phyloP scores from a whole-genome alignment of 2,888 invertebrate genomes.

The Drosophila stalkeri region DNA sequence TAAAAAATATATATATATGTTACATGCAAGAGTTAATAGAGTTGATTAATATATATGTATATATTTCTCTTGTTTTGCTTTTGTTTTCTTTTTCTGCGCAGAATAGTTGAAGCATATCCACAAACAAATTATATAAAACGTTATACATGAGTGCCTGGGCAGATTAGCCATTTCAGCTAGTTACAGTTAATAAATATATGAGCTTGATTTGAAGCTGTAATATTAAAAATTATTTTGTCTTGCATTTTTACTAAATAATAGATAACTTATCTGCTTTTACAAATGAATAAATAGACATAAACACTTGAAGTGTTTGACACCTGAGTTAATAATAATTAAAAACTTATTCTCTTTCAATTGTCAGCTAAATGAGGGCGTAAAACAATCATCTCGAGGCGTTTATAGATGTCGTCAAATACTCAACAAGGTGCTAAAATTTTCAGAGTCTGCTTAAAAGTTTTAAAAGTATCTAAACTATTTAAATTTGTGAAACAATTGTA shows the following conservation, averaged over 20 bases:
- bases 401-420: neutral
- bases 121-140: conserved; percentile 5
- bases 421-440: neutral
- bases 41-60: neutral
- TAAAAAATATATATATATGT: neutral
- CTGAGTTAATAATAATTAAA: neutral
- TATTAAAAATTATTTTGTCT: neutral
- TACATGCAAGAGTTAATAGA: conserved; percentile 5
- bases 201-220: neutral
- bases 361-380: neutral
- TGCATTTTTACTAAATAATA: neutral
- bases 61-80: neutral
- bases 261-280: neutral
- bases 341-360: neutral
- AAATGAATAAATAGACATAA: neutral
- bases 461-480: neutral
- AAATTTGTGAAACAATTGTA: neutral
- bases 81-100: neutral
- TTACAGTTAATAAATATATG: neutral
- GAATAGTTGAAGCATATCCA: conserved; percentile 5
- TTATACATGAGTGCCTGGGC: neutral
- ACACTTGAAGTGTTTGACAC: neutral
- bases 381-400: neutral
- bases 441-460: neutral
- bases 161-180: neutral